These are phyloP conservation scores for Ylistrum balloti DNA, from an alignment of 1,140 invertebrate genomes.

Conservation along the genomic window DNA sequence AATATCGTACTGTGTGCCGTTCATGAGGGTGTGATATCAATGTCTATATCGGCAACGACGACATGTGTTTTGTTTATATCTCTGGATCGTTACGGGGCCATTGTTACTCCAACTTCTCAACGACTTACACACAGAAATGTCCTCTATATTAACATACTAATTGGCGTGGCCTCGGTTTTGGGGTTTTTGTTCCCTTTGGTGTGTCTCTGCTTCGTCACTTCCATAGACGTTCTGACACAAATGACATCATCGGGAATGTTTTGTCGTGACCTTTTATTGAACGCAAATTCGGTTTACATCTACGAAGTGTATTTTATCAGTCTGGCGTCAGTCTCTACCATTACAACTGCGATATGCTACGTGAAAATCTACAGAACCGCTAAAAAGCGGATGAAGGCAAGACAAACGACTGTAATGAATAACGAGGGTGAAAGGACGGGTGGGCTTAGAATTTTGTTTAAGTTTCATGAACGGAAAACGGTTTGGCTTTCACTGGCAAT, in stretches of 20 bases:
- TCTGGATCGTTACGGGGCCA: background rate
- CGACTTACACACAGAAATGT: background rate
- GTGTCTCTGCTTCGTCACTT: background rate
- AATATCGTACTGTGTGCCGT: background rate
- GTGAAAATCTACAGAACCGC: background rate
- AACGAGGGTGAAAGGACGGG: background rate
- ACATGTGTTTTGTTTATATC: conserved; percentile 11
- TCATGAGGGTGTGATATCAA: background rate
- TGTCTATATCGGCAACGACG: background rate
- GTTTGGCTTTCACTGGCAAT: background rate
- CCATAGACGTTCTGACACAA: background rate
- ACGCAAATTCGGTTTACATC: background rate
- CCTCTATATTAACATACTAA: background rate
- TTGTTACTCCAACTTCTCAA: background rate
- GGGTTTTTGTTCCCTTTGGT: background rate
- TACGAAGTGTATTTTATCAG: background rate
- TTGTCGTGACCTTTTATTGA: conserved; percentile 22
- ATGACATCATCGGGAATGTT: background rate
- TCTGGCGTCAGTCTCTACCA: background rate
- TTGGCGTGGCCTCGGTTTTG: background rate
- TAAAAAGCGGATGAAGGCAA: background rate
- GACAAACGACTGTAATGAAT: background rate
- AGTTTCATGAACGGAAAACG: background rate
- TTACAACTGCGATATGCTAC: background rate
- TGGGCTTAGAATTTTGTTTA: background rate